Evolutionary conservation across 2,113 vertebrate species (phyloP), one percentile per base, ranked within the genome.

Genomic region (Mus spicilegus): DNA sequence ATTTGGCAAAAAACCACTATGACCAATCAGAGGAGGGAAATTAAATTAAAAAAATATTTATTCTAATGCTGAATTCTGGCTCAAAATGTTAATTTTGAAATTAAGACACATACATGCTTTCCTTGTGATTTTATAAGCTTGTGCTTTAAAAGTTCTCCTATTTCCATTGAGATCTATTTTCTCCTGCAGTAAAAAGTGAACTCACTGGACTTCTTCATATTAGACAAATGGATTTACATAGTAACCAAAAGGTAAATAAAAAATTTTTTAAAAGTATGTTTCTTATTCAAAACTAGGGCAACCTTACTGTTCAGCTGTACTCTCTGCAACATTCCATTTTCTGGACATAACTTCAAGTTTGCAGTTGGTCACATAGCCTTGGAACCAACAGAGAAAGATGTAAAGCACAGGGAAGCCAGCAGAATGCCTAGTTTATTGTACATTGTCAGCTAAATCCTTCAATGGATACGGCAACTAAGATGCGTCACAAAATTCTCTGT

Each of bases 81-180:
- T 20, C 30, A 46, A 93, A 33, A 80, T 26, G n/a, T 76, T 87
- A 91, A 33, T 94, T 93, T 51, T 39, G 49, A 87, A 96, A 92
- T 88, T 89, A 70, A 75, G 9, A 54, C 63, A 7, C 75, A 90
- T 16, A 90, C 5, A 30, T 77, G n/a, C 56, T 89, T 76, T 82
- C 39, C 17, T 85, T 84, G 54, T 81, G 42, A 28, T 61, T 77
- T 85, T 80, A 33, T 87, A 84, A 80, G 36, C 51, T 75, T 46
- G 36, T 30, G 11, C 4, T 69, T 91, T 42, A 89, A 51, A 85
- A 70, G 70, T 54, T 90, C n/a, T 92, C 24, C 77, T 73, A 63
- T 49, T 70, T 96, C 28, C 20, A 85, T 76, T 80, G 92, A 84
- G 11, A 61, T 28, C 85, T 22, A 51, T 39, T 84, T 95, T 91